Evolutionary conservation across 2,888 invertebrate species (phyloP), one percentile per base, ranked within the genome.

Genomic region (Lepidonotus clava): DNA sequence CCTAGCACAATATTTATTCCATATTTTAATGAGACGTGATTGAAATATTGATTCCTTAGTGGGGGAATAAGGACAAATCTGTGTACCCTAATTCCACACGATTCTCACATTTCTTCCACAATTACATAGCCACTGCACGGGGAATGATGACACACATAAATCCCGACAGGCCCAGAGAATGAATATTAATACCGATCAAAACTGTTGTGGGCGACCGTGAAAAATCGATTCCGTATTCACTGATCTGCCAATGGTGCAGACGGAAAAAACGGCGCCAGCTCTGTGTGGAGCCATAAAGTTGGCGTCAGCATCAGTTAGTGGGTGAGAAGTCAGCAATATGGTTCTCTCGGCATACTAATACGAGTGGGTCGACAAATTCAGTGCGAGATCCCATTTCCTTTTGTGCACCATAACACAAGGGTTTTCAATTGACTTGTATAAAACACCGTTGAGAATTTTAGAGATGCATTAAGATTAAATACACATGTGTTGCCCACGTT

Each of bases 161-260:
- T 61, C 11, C 28, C 21, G 61, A 61, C 61, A 61, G 61, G n/a
- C 24, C 61, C n/a, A 61, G 8, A 56, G 24, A 56, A 53, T 53
- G 61, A 61, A 61, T 61, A 61, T 61, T 61, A 61, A 61, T 61
- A 61, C 61, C 28, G 61, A 24, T 61, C 11, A 53, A 53, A n/a
- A n/a, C 21, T 53, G 53, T 53, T 53, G n/a, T 53, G 53, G n/a
- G n/a, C 53, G 53, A 2, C 53, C n/a, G 53, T 53, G 53, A 61
- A 61, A 61, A 61, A 61, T 61, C 61, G 61, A 61, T 61, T 61
- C 61, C 28, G 61, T 61, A 61, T 61, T 61, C 61, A 61, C 61
- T 61, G 61, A 61, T 61, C 28, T 61, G 61, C 46, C 46, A 18
- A 24, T 61, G 61, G 53, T 18, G 2, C 5, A 32, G 56, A 5